Evolutionary conservation across 2,888 invertebrate genomes (phyloP), one percentile per base, ranked within the genome.

Genomic region (Iphiclides podalirius): DNA sequence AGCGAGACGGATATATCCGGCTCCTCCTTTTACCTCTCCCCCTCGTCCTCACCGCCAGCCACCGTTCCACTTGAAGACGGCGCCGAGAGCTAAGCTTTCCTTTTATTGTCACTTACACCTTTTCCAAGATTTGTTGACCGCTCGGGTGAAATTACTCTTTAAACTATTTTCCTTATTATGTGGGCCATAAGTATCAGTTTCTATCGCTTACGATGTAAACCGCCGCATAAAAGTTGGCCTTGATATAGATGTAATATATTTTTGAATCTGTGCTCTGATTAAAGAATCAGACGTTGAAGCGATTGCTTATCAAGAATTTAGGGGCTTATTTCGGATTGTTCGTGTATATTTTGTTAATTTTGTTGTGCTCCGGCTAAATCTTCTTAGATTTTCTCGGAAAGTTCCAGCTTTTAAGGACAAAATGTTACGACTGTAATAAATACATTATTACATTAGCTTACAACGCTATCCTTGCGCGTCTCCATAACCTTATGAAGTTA

Each of bases 91-190:
- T 83, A 83, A 85, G 80, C 81, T 82, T 72, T 79, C 83, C 71
- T 85, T 87, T 85, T 87, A 84, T 86, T 86, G 87, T 86, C 87
- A 86, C 86, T 86, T 86, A 87, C 79, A 85, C 84, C 85, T 75
- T 67, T 59, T 51, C 78, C 67, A 78, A 80, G 76, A 75, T 81
- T 81, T 77, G 73, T 80, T 80, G 76, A 69, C 72, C 58, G 58
- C 64, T 63, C 53, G 61, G 71, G 70, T 56, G 55, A 28, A 35
- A 15, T 49, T 11, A 28, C 26, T 35, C 38, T 26, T 35, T 3
- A 49, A 49, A 49, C 49, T 44, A 39, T 39, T 44, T 63, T 64
- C 59, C 64, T 57, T 55, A 55, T 60, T 53, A 55, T 61, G 61
- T 3, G 28, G 43, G 4, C 51, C 15, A 64, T 59, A 70, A 45